Evolutionary conservation across 2,113 vertebrate genomes (phyloP), one percentile per base, ranked within the genome.

Genomic region (Ailuropoda melanoleuca): DNA sequence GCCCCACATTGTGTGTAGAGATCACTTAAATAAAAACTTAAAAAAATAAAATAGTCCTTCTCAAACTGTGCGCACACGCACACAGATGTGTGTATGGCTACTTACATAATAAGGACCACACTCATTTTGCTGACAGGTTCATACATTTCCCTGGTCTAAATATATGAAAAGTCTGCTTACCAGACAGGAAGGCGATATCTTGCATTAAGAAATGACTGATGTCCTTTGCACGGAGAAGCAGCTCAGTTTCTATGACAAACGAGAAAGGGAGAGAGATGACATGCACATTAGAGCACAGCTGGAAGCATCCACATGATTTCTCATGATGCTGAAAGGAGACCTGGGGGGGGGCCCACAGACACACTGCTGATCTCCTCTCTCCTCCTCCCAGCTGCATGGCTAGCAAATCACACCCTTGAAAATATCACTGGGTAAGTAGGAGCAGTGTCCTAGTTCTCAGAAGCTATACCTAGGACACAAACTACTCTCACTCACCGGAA

Each of bases 161-260:
- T 60, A 31, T 24, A 87, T 37, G 87, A 55, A 53, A 70, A 91
- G 75, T 50, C 60, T 82, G 97, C 99, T 99, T 98, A 99, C 99
- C 99, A 98, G 99, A 99, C 64, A 99, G 98, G 98, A 99, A 99
- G 4, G 99, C 99, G 86, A 99, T 99, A 96, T 99, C 99, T 93
- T 99, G 99, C 99, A 99, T 99, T 98, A 99, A 98, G 97, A 99
- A 99, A 53, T 99, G 99, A 21, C 98, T 98, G 97, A 99, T 99
- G 96, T 99, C 99, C 98, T 99, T 99, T 95, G 99, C 97, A 97
- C 98, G 98, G 70, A 99, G 90, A 77, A 99, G 99, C 34, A 99
- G 94, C 3, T 98, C 80, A 0, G 98, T 98, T 98, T 99, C 99
- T 99, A 97, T 37, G 88, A 97, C 94, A 98, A 77, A 95, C 3